These are phyloP conservation scores for Phorcus lineatus DNA, from an alignment of 2,888 invertebrate genomes.

Conservation along the genomic window DNA sequence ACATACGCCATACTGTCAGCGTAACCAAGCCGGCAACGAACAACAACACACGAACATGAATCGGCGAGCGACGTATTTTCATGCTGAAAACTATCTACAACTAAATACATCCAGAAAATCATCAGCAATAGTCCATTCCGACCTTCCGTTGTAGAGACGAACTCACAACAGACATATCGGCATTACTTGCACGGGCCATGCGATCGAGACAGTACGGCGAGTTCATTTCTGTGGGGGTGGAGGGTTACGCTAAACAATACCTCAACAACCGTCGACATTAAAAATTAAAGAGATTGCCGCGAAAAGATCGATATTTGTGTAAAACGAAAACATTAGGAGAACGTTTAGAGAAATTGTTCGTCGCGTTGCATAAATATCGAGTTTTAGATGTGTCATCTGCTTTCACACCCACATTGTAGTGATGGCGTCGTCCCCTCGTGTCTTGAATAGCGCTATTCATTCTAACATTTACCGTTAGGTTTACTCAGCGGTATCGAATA, in stretches of 20 bases:
- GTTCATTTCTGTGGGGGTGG: neutral
- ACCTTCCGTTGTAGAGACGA: no score
- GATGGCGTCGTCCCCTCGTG: no score
- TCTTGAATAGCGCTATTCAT: neutral
- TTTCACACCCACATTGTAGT: no score
- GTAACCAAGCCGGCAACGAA: neutral
- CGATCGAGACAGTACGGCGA: neutral
- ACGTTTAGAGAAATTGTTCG: neutral
- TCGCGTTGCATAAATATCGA: neutral
- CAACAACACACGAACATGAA: neutral
- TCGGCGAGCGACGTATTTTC: neutral
- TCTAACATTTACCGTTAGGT: neutral
- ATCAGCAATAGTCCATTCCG: no score
- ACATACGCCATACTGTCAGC: neutral
- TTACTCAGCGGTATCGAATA: neutral
- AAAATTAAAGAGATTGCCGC: neutral
- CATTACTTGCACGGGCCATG: neutral
- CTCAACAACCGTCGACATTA: neutral
- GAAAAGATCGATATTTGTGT: slow-evolving; percentile 17
- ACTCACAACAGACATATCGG: no score
- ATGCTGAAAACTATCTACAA: neutral
- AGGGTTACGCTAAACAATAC: neutral
- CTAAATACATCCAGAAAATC: no score
- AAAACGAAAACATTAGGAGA: neutral
- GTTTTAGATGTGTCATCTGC: neutral